Conservation (phyloP, 2,113 vertebrate genomes). For the Clarias gariepinus region DNA sequence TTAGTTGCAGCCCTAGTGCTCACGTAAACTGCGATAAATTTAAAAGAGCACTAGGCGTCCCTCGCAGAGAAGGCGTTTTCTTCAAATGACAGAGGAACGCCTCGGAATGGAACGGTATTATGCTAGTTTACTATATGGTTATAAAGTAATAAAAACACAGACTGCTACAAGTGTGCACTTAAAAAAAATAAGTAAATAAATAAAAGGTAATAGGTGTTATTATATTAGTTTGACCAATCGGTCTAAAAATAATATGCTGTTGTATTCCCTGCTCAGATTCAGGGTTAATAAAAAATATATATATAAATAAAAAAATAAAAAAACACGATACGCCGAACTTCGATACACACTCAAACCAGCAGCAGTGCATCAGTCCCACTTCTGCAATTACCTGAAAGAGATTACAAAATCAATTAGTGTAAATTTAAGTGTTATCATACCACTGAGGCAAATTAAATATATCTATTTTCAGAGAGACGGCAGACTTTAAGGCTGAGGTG, state of each 20-base stretch:
- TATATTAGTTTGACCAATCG: neutral
- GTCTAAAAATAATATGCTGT: neutral
- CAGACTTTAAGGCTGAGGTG: neutral
- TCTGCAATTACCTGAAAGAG: conserved; percentile 1
- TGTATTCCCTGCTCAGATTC: conserved; percentile 17
- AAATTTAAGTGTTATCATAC: conserved; percentile 2
- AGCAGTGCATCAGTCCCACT: neutral
- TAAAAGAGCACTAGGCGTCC: neutral
- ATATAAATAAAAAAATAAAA: no score
- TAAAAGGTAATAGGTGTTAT: neutral
- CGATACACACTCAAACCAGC: neutral
- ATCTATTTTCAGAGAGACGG: neutral
- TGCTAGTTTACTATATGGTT: neutral
- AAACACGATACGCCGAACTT: neutral
- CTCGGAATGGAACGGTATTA: neutral
- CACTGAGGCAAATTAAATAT: conserved; percentile 6
- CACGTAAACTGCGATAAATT: neutral
- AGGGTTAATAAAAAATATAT: conserved; percentile 3
- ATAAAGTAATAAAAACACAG: neutral
- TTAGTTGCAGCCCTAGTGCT: no score
- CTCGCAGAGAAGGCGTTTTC: neutral
- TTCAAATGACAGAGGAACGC: neutral
- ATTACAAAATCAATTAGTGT: conserved; percentile 31
- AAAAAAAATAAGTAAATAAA: no score
- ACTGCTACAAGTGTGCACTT: neutral